Percentiles rank a stretch among this genome's conserved stretches.
These are phyloP conservation scores for Eupeodes latifasciatus DNA, from an alignment of 2,888 invertebrate genomes.

Conservation along the genomic window DNA sequence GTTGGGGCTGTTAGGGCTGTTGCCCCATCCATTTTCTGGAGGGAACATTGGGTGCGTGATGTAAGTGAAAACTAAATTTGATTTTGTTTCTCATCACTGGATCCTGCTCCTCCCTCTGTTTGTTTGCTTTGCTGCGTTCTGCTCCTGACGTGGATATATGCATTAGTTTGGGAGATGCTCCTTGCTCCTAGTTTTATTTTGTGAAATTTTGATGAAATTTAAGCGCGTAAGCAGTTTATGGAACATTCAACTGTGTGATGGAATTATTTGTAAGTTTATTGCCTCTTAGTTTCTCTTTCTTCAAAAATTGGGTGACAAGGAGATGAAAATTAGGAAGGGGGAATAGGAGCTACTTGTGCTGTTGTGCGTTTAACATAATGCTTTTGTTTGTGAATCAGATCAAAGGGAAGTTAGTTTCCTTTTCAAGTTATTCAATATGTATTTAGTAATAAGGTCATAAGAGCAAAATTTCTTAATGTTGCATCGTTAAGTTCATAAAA, in stretches of 20 bases:
- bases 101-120: background rate
- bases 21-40: background rate
- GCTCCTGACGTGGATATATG: background rate
- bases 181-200: background rate
- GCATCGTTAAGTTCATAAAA: conserved; percentile 33
- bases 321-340: background rate
- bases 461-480: conserved; percentile 30
- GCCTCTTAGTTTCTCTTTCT: conserved; percentile 6
- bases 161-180: conserved; percentile 16
- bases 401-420: conserved; percentile 3
- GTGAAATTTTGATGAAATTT: conserved; percentile 71
- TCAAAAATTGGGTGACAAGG: background rate
- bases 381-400: conserved; percentile 50
- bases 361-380: conserved; percentile 36
- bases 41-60: conserved; percentile 59
- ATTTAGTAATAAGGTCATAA: conserved; percentile 23
- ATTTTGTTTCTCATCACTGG: conserved; percentile 53
- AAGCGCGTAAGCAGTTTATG: conserved; percentile 72
- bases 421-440: conserved; percentile 31
- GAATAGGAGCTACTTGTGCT: background rate
- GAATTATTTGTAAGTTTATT: conserved; percentile 69
- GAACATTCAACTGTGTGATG: conserved; percentile 69
- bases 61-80: conserved; percentile 73
- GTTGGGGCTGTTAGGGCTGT: background rate
- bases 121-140: background rate